These are phyloP conservation scores for Aspidapion aeneum DNA, from an alignment of 2,888 invertebrate species.

Conservation along the genomic window DNA sequence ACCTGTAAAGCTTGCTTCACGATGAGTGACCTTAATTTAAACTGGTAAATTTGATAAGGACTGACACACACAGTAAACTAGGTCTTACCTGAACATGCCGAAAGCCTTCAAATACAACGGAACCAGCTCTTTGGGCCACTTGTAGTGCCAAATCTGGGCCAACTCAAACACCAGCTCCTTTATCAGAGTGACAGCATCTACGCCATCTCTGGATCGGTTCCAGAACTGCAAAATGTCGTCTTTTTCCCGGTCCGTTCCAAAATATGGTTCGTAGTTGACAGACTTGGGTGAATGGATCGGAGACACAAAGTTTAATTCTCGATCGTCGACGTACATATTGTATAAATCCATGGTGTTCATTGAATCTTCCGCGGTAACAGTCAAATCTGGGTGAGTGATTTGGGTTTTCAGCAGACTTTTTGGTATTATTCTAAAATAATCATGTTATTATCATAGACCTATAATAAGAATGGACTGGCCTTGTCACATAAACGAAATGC, in stretches of 20 bases:
- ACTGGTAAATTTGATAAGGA: too few relatives aligned
- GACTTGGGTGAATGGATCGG: slow-evolving; percentile 39
- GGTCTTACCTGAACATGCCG: slow-evolving; percentile 41
- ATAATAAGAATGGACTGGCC: too few relatives aligned
- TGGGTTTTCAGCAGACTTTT: slow-evolving; percentile 31
- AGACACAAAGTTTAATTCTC: slow-evolving; percentile 35
- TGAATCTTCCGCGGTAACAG: slow-evolving; percentile 50
- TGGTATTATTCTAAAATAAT: slow-evolving; percentile 50
- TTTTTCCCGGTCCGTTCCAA: slow-evolving; percentile 61
- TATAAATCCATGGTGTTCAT: slow-evolving; percentile 61
- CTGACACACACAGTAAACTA: too few relatives aligned
- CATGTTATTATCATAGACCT: too few relatives aligned
- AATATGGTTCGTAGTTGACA: slow-evolving; percentile 52
- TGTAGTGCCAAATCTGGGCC: slow-evolving; percentile 57
- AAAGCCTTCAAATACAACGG: slow-evolving; percentile 60
- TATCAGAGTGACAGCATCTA: slow-evolving; percentile 58
- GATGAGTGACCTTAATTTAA: too few relatives aligned
- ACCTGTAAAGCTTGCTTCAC: too few relatives aligned
- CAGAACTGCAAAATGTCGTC: slow-evolving; percentile 63
- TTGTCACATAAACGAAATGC: too few relatives aligned
- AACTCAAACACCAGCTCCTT: slow-evolving; percentile 58
- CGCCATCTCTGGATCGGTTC: slow-evolving; percentile 52
- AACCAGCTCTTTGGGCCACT: slow-evolving; percentile 62
- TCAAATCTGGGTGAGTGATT: slow-evolving; percentile 40
- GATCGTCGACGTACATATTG: slow-evolving; percentile 54